A percentile compares a stretch with the other conserved stretches of the same genome.
phyloP scores from a whole-genome alignment of 1,140 invertebrate species.

The Conopomorpha cramerella region DNA sequence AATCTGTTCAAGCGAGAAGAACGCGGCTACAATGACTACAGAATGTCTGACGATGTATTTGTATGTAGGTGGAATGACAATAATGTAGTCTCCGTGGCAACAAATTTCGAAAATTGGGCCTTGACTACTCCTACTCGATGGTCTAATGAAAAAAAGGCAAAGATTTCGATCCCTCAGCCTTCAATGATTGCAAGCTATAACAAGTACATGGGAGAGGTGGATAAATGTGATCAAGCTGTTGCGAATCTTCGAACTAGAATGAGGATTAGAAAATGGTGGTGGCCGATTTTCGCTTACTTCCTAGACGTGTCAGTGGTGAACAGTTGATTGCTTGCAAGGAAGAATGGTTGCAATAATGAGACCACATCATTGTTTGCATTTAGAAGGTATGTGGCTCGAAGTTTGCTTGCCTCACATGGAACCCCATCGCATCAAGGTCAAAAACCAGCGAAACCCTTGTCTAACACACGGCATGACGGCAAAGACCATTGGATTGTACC shows the following conservation, averaged over 20 bases:
- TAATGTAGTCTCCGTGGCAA: conserved; percentile 18
- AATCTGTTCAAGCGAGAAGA: conserved; percentile 10
- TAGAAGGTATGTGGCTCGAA: no score
- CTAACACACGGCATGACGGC: no score
- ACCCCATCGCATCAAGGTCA: no score
- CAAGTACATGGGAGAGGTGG: conserved; percentile 25
- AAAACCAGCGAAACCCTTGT: no score
- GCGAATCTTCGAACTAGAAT: conserved; percentile 21
- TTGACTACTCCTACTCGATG: conserved; percentile 16
- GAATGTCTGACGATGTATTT: conserved; percentile 8
- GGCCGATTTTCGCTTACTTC: no score
- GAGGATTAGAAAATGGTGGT: conserved; percentile 34
- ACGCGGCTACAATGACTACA: conserved; percentile 6
- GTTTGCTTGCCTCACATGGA: no score
- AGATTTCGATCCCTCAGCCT: conserved; percentile 14
- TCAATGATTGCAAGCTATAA: conserved; percentile 20
- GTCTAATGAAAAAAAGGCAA: conserved; percentile 16
- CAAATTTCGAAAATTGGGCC: conserved; percentile 15
- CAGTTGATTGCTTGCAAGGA: no score
- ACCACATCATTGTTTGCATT: no score
- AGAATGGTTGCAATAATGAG: no score
- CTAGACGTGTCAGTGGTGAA: no score
- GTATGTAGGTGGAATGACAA: conserved; percentile 17
- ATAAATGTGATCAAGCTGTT: conserved; percentile 36
- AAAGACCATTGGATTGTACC: no score